These are phyloP conservation scores for Synanthedon tipuliformis DNA, from an alignment of 2,888 invertebrate genomes.

Conservation along the genomic window DNA sequence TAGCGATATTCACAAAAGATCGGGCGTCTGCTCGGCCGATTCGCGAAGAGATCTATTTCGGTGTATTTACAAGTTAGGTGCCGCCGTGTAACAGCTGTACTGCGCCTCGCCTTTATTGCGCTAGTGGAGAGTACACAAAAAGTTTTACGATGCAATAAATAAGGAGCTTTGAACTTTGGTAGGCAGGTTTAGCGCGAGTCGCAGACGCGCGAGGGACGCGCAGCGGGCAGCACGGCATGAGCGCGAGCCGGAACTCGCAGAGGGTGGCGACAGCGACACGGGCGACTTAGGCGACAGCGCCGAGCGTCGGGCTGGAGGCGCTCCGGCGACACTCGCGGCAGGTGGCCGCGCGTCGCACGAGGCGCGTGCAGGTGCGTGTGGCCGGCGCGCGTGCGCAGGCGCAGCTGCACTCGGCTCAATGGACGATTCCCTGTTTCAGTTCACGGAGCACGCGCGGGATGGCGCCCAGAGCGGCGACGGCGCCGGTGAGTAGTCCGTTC, in stretches of 20 bases:
- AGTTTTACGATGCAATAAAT: slow-evolving; percentile 35
- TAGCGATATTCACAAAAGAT: too few species aligned
- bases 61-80: slow-evolving; percentile 2
- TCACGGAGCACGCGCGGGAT: slow-evolving; percentile 58
- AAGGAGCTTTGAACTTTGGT: slow-evolving; percentile 25
- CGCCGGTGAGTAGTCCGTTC: slow-evolving; percentile 42
- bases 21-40: neutral
- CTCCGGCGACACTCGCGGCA: slow-evolving; percentile 87
- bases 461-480: slow-evolving; percentile 50
- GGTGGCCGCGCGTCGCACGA: slow-evolving; percentile 83
- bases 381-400: slow-evolving; percentile 11
- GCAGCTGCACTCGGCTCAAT: neutral
- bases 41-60: neutral
- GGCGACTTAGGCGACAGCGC: neutral
- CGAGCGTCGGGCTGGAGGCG: slow-evolving; percentile 73
- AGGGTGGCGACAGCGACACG: neutral
- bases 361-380: slow-evolving; percentile 82
- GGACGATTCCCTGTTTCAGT: slow-evolving; percentile 40
- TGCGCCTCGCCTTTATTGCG: too few species aligned
- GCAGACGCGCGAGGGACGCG: neutral
- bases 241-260: neutral
- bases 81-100: slow-evolving; percentile 1
- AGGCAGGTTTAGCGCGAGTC: slow-evolving; percentile 6
- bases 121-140: slow-evolving; percentile 8
- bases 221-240: neutral